Evolutionary conservation across 1,140 invertebrate genomes (phyloP), one percentile per base, ranked within the genome.

Genomic region (Drosophila baimaii): DNA sequence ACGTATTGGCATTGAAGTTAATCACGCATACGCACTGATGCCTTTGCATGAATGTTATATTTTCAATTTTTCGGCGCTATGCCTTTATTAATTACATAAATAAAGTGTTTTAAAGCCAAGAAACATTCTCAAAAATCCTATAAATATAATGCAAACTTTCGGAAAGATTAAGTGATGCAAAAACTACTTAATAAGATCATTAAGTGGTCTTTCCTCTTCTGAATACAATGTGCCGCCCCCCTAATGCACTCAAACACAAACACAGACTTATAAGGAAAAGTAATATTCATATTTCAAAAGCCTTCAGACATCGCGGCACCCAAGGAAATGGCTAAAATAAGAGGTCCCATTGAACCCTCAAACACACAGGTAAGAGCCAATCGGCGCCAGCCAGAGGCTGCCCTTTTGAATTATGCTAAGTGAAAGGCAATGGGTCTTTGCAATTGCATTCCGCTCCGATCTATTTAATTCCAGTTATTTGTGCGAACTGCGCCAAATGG

Each of bases 351-450:
- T 41, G 62, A 49, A 27, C 47, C 47, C 43, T 41, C 29, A 39
- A 52, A n/a, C n/a, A n/a, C 64, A 23, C 51, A 71, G 68, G 68
- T 71, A 37, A 52, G 21, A 41, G 65, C 19, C 44, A 33, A 43
- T 41, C 47, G 81, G 78, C 65, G 78, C 69, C 82, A 71, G 43
- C 55, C 55, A 69, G 47, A 44, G 71, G 69, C 61, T n/a, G 51
- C 49, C 54, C 51, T 51, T 76, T 81, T 86, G 82, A 86, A 72
- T 77, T 83, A 77, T 82, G 82, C 61, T 82, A 83, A 79, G 79
- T 86, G 27, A 35, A 66, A 21, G 27, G 25, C 33, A 25, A 12
- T 17, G 52, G 27, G 29, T 56, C 27, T 51, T 19, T 44, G 59
- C 71, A 19, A 56, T 73, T 44, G 21, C 54, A 35, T 46, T 31